phyloP scores from a whole-genome alignment of 2,888 invertebrate species.

The Pandemis heparana region DNA sequence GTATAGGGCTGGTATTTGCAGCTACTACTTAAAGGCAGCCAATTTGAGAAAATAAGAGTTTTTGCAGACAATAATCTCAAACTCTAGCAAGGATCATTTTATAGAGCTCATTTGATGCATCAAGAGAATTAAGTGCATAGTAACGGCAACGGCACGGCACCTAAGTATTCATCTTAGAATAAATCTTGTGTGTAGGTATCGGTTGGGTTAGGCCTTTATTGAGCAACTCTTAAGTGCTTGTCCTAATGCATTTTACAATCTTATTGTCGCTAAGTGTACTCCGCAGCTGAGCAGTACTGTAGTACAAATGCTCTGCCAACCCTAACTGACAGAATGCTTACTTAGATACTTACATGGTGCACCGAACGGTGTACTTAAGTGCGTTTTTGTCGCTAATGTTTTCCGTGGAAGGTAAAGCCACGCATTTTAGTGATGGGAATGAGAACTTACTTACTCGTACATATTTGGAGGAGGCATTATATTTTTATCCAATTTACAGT shows the following conservation, averaged over 20 bases:
- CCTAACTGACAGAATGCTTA: conserved; percentile 9
- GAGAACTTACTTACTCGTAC: conserved; percentile 50
- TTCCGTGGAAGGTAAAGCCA: conserved; percentile 66
- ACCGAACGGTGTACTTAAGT: conserved; percentile 32
- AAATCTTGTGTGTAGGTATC: too few species aligned
- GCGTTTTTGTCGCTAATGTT: conserved; percentile 67
- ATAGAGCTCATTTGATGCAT: neutral
- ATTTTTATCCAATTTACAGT: too few species aligned
- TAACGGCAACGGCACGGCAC: neutral
- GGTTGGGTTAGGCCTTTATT: too few species aligned
- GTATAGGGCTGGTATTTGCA: conserved; percentile 36
- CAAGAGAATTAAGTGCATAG: neutral
- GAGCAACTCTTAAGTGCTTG: too few species aligned
- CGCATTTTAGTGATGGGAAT: conserved; percentile 54
- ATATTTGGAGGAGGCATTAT: neutral
- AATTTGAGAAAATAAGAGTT: conserved; percentile 11
- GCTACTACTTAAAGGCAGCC: conserved; percentile 5
- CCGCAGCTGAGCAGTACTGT: neutral
- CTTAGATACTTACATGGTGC: conserved; percentile 26
- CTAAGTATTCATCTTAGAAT: too few species aligned
- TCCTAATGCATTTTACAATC: too few species aligned
- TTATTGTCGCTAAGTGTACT: too few species aligned
- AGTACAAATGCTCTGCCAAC: conserved; percentile 8
- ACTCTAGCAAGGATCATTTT: neutral
- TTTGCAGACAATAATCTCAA: neutral